Percentiles rank a stretch among this genome's conserved stretches.
These are phyloP conservation scores for Papilio xuthus DNA, from an alignment of 1,140 invertebrate species.

Conservation along the genomic window DNA sequence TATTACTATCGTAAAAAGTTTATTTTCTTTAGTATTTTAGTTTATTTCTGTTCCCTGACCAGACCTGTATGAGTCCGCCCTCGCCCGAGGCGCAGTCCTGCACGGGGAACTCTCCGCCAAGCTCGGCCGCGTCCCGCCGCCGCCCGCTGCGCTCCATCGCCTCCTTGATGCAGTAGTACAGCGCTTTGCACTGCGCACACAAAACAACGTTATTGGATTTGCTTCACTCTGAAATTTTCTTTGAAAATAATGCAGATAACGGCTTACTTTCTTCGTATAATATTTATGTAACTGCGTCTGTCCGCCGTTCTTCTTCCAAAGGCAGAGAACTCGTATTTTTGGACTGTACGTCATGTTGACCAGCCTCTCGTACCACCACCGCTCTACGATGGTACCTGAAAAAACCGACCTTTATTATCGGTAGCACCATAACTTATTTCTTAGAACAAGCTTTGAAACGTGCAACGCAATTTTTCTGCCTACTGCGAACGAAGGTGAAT, in stretches of 20 bases:
- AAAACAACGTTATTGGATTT: not conserved
- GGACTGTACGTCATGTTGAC: constrained; percentile 99
- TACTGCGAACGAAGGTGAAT: too few species aligned
- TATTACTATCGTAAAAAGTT: too few species aligned
- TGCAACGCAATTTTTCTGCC: too few species aligned
- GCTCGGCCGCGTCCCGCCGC: constrained; percentile 91
- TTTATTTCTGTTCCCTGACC: too few species aligned
- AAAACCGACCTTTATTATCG: constrained; percentile 30
- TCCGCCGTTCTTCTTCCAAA: constrained; percentile 95
- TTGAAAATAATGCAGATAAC: too few species aligned
- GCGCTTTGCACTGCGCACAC: constrained; percentile 95
- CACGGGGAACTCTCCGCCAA: constrained; percentile 98
- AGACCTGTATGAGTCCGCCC: not conserved
- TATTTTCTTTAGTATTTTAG: too few species aligned
- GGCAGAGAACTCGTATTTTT: constrained; percentile 97
- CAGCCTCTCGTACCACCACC: constrained; percentile 99
- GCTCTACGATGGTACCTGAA: constrained; percentile 93
- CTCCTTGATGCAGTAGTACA: constrained; percentile 99
- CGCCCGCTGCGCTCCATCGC: constrained; percentile 98
- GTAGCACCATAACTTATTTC: too few species aligned
- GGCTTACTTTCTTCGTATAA: constrained; percentile 97
- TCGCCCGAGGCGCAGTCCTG: constrained; percentile 8
- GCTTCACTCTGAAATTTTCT: too few species aligned
- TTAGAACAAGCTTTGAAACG: too few species aligned
- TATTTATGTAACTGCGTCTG: constrained; percentile 98